Base-by-base conservation (phyloP, 2,888 invertebrate genomes). In the Campopleginae sp. region DNA sequence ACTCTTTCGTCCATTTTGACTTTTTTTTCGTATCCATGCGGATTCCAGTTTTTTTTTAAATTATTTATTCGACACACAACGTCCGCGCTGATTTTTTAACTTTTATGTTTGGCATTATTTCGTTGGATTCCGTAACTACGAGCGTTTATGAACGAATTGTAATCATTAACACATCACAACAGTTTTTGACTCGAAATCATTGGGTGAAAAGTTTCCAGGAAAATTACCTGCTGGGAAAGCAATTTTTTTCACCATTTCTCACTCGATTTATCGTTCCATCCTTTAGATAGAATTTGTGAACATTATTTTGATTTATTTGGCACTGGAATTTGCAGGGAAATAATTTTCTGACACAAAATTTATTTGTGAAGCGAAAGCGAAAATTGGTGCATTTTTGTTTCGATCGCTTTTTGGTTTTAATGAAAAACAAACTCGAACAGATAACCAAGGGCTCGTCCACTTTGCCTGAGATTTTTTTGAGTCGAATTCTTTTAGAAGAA, bases 371-470 rank as follows among this genome's bases (percentile, higher is more conserved):
- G 0, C 27, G 6, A 75, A 71, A 80, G 79, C 66, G 23, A 79
- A 80, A 54, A 44, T 80, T 31, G 75, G 72, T 80, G 66, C 76
- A 71, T 76, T 63, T 72, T 61, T 63, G 23, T 33, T 48, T 27
- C 12, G 54, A 17, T 27, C 12, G 66, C 68, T 33, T 2, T 3
- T 65, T 63, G 65, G 63, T 46, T 63, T 72, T 31, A 10, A 31
- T 31, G 46, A 17, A 12, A 63, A 63, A 46, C 5, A 46, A 31
- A 42, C n/a, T 10, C 12, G 58, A 77, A 72, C 54, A 31, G 54
- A 75, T 38, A 19, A 80, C 66, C 85, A 85, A 86, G 88, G 86
- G 84, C 48, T 88, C 89, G 88, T 88, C 85, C 85, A 85, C 76
- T 81, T 44, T 74, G 85, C 77, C 84, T 68, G 86, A 86, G 77